Evolutionary conservation across 2,797 vertebrate species (phyloP), one percentile per base, ranked within the genome.

Genomic region (Oceanodroma leucorhoa): DNA sequence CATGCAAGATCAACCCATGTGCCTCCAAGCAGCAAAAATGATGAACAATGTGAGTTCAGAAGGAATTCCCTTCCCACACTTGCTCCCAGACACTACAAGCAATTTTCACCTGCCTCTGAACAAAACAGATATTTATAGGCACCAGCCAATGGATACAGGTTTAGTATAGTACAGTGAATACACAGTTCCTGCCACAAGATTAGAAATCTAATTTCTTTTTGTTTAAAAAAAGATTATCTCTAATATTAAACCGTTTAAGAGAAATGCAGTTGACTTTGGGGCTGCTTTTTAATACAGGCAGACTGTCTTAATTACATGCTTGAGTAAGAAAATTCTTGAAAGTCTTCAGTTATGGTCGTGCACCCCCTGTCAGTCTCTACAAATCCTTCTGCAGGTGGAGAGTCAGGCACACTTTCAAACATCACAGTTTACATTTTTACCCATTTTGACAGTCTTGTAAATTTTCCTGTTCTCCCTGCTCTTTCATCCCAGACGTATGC

Each of bases 241-340:
- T 76, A 93, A 70, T 55, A 54, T 21, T 19, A 45, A 3, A 61
- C 15, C n/a, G 40, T 92, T 90, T 83, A 62, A 76, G 54, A 90
- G 48, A 72, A 89, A 90, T 13, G 30, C 46, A 82, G 15, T 46
- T 84, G 87, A 91, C 60, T 91, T 81, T 57, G 32, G 24, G 45
- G 45, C 13, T 84, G 34, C 53, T 91, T 83, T 94, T 94, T 86
- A 88, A 92, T 50, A 86, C 16, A 70, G 50, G 36, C 20, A 91
- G 75, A 67, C n/a, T 51, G 10, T 53, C 23, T 27, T 80, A 89
- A 93, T 80, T 87, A 62, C 34, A 50, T 51, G 79, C 45, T 36
- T 48, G 20, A 76, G 19, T 58, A 89, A 72, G 70, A 87, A 94
- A 85, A 95, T 84, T 85, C 88, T 91, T 71, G 71, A 78, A 94